Conservation (phyloP, 2,888 invertebrate genomes). For the Eulithis testata region DNA sequence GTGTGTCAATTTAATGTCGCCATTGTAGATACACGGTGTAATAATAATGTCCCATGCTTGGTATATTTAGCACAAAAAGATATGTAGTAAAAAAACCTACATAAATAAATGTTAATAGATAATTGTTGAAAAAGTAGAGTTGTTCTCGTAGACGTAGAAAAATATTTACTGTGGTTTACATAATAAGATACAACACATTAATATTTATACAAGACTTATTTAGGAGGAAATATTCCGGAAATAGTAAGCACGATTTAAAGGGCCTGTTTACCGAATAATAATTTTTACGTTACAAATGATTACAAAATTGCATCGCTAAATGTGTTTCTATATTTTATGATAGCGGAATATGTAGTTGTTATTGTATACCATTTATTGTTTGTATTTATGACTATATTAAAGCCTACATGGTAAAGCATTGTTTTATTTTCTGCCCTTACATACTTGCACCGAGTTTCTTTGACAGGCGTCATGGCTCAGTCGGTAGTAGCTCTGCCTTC, state of each 20-base stretch:
- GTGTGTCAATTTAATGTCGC: too few species aligned
- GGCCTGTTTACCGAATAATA: background rate
- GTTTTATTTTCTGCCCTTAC: background rate
- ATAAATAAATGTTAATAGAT: background rate
- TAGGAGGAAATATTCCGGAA: background rate
- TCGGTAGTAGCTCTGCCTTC: too few species aligned
- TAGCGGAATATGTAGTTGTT: constrained; percentile 4
- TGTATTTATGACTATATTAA: constrained; percentile 9
- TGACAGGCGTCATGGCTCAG: too few species aligned
- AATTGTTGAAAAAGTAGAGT: constrained; percentile 13
- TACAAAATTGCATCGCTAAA: constrained; percentile 3
- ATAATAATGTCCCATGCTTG: background rate
- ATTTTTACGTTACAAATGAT: background rate
- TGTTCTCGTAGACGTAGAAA: constrained; percentile 28
- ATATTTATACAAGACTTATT: background rate
- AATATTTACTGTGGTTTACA: constrained; percentile 5
- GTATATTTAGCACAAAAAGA: background rate
- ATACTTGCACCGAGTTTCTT: background rate
- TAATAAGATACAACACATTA: background rate
- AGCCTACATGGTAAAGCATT: background rate
- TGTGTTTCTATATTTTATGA: constrained; percentile 4
- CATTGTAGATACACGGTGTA: too few species aligned
- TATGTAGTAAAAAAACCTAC: background rate
- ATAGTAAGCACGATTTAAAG: background rate
- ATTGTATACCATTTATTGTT: constrained; percentile 4